Conservation (phyloP, 2,888 invertebrate species). For the Polydrusus cervinus region DNA sequence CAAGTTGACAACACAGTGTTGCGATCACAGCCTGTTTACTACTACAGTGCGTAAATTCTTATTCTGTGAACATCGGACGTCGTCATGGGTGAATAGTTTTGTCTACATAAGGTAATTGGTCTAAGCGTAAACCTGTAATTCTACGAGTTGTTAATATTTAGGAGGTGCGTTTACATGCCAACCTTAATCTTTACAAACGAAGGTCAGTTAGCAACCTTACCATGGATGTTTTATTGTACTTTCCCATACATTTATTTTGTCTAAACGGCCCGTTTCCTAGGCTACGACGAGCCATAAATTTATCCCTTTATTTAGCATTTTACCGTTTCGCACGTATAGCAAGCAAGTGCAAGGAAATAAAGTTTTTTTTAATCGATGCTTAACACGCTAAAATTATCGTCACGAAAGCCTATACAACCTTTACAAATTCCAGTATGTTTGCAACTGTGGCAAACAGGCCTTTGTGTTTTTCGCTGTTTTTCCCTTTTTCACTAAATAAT, state of each 20-base stretch:
- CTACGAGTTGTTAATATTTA: no score
- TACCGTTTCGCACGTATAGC: constrained; percentile 50
- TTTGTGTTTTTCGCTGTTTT: constrained; percentile 6
- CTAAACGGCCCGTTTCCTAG: constrained; percentile 47
- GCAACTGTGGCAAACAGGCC: constrained; percentile 24
- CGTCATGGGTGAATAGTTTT: no score
- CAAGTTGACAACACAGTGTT: no score
- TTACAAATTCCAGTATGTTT: constrained; percentile 40
- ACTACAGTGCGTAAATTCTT: no score
- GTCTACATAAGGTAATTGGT: no score
- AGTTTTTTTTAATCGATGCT: constrained; percentile 54
- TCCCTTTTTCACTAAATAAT: background rate
- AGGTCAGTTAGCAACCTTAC: constrained; percentile 6
- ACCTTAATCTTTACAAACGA: background rate
- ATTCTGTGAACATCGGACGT: no score
- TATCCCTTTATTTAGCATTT: constrained; percentile 44
- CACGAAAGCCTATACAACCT: constrained; percentile 47
- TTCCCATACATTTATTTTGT: constrained; percentile 21
- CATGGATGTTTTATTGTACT: constrained; percentile 3
- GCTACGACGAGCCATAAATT: constrained; percentile 38
- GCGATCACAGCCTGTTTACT: no score
- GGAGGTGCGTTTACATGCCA: background rate
- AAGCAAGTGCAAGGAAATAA: constrained; percentile 52
- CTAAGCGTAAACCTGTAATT: no score
- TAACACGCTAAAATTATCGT: constrained; percentile 52